Percentiles rank a stretch among this genome's conserved stretches.
Evolutionary conservation across 2,113 vertebrate species (phyloP).

Genomic region (Leptocoma aspasia): DNA sequence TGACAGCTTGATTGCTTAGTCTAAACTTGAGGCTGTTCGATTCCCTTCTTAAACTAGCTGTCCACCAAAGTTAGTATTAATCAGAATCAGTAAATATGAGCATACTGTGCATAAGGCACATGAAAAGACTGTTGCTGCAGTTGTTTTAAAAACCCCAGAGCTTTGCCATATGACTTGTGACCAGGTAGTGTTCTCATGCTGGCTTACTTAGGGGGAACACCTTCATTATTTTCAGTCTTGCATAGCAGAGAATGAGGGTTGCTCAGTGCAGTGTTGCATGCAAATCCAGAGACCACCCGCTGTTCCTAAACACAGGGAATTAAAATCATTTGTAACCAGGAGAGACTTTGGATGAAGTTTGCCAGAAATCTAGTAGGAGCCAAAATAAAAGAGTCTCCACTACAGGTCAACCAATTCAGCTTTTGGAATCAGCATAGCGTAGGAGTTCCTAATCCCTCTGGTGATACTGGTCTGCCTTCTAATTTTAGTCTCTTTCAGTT

Average conservation of each 20-base stretch:
- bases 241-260: background rate
- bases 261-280: background rate
- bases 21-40: background rate
- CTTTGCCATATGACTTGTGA: background rate
- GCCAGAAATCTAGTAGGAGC: background rate
- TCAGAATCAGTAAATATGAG: background rate
- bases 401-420: background rate
- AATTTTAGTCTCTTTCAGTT: conserved; percentile 40
- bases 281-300: background rate
- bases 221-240: background rate
- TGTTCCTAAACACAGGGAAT: background rate
- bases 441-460: conserved; percentile 33
- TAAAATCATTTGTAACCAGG: background rate
- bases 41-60: background rate
- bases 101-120: background rate
- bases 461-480: conserved; percentile 45
- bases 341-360: background rate
- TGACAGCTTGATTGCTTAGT: background rate
- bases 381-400: background rate
- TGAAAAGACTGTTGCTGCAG: background rate
- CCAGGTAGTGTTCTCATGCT: rapidly evolving
- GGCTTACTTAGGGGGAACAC: background rate
- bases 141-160: background rate
- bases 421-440: background rate
- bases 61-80: background rate